Percentiles rank a stretch among this genome's conserved stretches.
Conservation (phyloP, 2,113 vertebrate genomes). For the Eurypyga helias region DNA sequence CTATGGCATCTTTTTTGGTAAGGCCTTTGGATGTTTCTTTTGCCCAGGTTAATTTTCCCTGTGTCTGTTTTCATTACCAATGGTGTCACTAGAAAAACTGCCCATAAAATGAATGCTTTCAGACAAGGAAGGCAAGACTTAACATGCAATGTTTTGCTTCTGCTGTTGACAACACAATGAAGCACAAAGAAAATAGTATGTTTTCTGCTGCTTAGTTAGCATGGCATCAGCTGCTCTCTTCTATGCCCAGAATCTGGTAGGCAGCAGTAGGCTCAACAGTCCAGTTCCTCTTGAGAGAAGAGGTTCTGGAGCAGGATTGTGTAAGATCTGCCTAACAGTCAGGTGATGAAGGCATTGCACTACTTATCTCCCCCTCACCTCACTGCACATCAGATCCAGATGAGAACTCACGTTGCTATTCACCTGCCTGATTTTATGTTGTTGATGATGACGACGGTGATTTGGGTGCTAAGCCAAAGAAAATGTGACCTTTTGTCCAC, state of each 20-base stretch:
- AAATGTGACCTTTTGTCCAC: not conserved
- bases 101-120: not conserved
- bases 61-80: not conserved
- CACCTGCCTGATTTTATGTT: not conserved
- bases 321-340: not conserved
- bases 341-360: not conserved
- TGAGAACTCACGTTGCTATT: not conserved
- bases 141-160: not conserved
- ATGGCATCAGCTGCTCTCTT: not conserved
- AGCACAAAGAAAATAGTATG: not conserved
- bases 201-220: not conserved
- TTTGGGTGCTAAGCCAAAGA: not conserved
- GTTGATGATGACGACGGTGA: not conserved
- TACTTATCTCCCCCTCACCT: not conserved
- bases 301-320: not conserved
- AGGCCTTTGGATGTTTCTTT: not conserved
- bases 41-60: not conserved
- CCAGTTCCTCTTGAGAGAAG: not conserved
- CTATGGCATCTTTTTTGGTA: not conserved
- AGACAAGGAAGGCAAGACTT: not conserved
- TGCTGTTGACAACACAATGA: not conserved
- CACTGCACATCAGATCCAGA: not conserved
- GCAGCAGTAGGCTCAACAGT: not conserved
- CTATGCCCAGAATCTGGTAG: not conserved
- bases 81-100: not conserved